phyloP scores from a whole-genome alignment of 1,140 invertebrate species.

The Carposina sasakii region DNA sequence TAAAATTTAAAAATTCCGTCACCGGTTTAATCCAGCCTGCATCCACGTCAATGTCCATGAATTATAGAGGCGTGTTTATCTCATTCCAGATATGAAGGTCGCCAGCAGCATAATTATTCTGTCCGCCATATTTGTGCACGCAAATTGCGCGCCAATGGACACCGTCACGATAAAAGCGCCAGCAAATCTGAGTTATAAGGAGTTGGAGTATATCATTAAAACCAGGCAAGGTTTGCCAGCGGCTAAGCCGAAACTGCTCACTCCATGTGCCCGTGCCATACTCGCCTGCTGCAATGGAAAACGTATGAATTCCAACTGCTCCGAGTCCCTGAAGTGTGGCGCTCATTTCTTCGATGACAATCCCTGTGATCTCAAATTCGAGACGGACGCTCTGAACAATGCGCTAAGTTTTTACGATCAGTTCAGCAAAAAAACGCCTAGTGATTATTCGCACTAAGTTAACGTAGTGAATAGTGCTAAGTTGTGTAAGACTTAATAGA shows the following conservation, averaged over 20 bases:
- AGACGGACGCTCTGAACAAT: conserved; percentile 44
- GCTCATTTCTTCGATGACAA: conserved; percentile 59
- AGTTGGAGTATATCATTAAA: conserved; percentile 45
- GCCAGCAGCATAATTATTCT: conserved; percentile 18
- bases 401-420: conserved; percentile 53
- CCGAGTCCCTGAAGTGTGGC: conserved; percentile 48
- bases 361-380: conserved; percentile 54
- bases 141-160: conserved; percentile 26
- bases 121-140: conserved; percentile 17
- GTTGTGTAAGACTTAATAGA: too few species aligned
- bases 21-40: too few species aligned
- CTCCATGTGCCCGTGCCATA: conserved; percentile 56
- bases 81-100: conserved; percentile 26
- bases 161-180: conserved; percentile 19
- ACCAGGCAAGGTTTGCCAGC: conserved; percentile 32
- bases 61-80: too few species aligned
- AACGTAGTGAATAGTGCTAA: too few species aligned
- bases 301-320: conserved; percentile 47
- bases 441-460: too few species aligned
- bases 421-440: too few species aligned
- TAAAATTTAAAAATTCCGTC: too few species aligned
- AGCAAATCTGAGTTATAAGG: conserved; percentile 38
- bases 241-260: conserved; percentile 35
- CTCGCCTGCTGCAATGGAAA: conserved; percentile 46
- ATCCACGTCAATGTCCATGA: too few species aligned